A percentile compares a stretch with the other conserved stretches of the same genome.
Evolutionary conservation across 2,797 vertebrate genomes (phyloP).

Genomic region (Oophaga sylvatica): DNA sequence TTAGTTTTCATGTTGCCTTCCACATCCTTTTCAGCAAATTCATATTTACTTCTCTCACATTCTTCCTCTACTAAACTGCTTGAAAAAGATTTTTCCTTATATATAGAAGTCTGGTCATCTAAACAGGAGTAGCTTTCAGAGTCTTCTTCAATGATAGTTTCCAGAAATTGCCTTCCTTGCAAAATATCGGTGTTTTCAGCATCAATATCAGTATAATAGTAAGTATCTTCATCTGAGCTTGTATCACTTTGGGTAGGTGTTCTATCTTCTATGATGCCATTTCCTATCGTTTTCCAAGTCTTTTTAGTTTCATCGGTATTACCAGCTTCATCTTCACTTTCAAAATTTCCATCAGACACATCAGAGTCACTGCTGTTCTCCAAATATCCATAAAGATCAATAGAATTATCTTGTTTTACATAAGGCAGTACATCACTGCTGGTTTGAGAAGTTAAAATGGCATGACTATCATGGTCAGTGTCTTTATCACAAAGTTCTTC

Average conservation of each 20-base stretch:
- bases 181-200: conserved; percentile 18
- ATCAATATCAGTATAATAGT: conserved; percentile 41
- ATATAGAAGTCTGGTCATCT: conserved; percentile 39
- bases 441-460: conserved; percentile 11
- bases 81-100: not conserved
- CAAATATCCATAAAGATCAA: conserved; percentile 57
- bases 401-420: not conserved
- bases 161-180: conserved; percentile 33
- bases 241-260: conserved; percentile 36
- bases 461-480: not conserved
- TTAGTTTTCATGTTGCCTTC: not conserved
- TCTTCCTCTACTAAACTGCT: not conserved
- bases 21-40: not conserved
- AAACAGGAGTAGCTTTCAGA: conserved; percentile 50
- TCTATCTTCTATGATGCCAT: conserved; percentile 27
- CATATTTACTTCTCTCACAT: not conserved
- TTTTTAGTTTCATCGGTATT: conserved; percentile 49
- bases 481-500: not conserved
- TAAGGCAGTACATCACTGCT: not conserved
- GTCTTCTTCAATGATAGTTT: conserved; percentile 55
- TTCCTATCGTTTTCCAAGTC: conserved; percentile 48
- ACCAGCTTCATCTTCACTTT: conserved; percentile 52
- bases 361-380: conserved; percentile 63
- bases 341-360: conserved; percentile 56
- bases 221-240: conserved; percentile 51